Evolutionary conservation across 2,888 invertebrate genomes (phyloP).

Genomic region (Chrysopilus asiliformis): DNA sequence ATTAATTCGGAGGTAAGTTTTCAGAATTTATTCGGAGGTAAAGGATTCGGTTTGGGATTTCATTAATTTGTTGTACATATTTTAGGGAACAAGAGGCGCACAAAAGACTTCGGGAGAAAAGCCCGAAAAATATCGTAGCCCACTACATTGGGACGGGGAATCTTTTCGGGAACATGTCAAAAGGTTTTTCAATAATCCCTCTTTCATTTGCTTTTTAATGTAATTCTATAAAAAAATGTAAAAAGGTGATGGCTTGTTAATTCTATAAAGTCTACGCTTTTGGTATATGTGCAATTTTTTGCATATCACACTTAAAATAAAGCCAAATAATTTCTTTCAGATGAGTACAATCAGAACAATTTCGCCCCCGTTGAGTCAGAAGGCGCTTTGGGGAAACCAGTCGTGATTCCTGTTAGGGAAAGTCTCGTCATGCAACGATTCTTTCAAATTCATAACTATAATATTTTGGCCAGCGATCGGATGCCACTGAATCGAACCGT

Average conservation of each 20-base stretch:
- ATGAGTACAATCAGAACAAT: slow-evolving; percentile 52
- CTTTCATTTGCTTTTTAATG: background rate
- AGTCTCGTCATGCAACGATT: slow-evolving; percentile 62
- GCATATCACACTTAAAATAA: too few relatives aligned
- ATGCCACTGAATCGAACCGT: slow-evolving; percentile 74
- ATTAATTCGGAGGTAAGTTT: slow-evolving; percentile 12
- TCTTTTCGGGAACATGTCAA: slow-evolving; percentile 64
- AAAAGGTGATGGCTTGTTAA: background rate
- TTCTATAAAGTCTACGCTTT: background rate
- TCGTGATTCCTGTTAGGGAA: slow-evolving; percentile 60
- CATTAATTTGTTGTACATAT: slow-evolving; percentile 1
- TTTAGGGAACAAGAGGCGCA: slow-evolving; percentile 9
- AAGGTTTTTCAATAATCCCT: slow-evolving; percentile 40
- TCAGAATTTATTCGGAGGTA: slow-evolving; percentile 7
- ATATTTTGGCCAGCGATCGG: slow-evolving; percentile 74
- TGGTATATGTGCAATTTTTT: background rate
- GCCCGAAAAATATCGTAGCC: slow-evolving; percentile 51
- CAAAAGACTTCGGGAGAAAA: slow-evolving; percentile 5
- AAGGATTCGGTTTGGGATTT: slow-evolving; percentile 3
- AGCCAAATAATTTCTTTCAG: slow-evolving; percentile 16
- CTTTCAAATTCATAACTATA: slow-evolving; percentile 74
- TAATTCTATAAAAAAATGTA: too few relatives aligned
- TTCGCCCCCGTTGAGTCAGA: slow-evolving; percentile 60
- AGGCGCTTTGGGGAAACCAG: slow-evolving; percentile 69
- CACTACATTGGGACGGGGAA: slow-evolving; percentile 76